A percentile compares a stretch with the other conserved stretches of the same genome.
These are phyloP conservation scores for Dromiciops gliroides DNA, from an alignment of 2,113 vertebrate genomes.

Conservation along the genomic window DNA sequence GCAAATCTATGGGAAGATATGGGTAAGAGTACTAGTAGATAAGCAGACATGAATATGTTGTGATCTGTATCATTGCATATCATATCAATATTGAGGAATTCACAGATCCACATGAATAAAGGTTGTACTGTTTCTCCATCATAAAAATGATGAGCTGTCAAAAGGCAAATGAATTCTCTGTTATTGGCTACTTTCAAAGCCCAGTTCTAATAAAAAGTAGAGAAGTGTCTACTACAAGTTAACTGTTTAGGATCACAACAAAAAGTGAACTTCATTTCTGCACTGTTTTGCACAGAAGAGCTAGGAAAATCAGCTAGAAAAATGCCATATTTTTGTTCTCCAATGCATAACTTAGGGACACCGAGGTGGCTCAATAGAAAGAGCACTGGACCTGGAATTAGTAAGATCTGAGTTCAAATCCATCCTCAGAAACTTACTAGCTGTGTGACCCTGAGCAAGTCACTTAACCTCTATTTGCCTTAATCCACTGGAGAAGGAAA, in stretches of 20 bases:
- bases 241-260: not conserved
- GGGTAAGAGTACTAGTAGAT: not conserved
- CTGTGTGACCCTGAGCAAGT: not conserved
- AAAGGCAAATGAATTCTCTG: not conserved
- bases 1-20: not conserved
- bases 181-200: not conserved
- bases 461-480: not conserved
- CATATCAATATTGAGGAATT: not conserved
- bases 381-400: not conserved
- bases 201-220: not conserved
- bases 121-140: not conserved
- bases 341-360: not conserved
- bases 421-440: not conserved
- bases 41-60: not conserved
- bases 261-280: not conserved
- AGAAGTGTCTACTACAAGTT: not conserved
- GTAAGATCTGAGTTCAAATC: not conserved
- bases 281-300: not conserved
- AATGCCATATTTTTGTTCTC: not conserved
- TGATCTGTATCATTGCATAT: not conserved
- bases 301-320: not conserved
- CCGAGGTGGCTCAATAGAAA: not conserved
- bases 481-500: not conserved
- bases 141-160: not conserved
- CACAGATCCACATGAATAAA: not conserved